Percentiles rank a stretch among this genome's conserved stretches.
Conservation (phyloP, 1,140 invertebrate genomes). For the Acromyrmex heyeri region DNA sequence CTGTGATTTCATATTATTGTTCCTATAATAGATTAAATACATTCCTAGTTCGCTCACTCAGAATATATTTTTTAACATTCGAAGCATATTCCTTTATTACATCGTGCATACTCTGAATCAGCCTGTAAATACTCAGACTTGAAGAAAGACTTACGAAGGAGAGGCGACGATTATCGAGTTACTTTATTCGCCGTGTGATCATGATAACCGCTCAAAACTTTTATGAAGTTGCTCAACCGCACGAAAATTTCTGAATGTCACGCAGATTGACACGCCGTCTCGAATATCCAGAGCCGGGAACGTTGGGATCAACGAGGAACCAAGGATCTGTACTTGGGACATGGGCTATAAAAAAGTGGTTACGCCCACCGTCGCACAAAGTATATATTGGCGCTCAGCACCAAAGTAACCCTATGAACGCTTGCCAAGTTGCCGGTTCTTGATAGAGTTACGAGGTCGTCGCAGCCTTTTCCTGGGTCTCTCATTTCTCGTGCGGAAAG, state of each 20-base stretch:
- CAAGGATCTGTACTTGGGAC: background rate
- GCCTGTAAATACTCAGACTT: conserved; percentile 19
- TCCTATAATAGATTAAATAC: background rate
- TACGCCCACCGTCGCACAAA: conserved; percentile 35
- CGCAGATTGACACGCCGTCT: conserved; percentile 60
- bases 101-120: conserved; percentile 3
- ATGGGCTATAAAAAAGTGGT: conserved; percentile 20
- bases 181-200: conserved; percentile 62
- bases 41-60: background rate
- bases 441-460: conserved; percentile 71
- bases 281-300: conserved; percentile 12
- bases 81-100: background rate
- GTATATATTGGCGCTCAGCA: conserved; percentile 52
- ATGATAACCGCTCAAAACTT: conserved; percentile 61
- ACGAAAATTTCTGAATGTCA: conserved; percentile 69
- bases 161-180: conserved; percentile 63
- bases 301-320: background rate
- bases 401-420: conserved; percentile 68
- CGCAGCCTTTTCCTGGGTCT: conserved; percentile 51
- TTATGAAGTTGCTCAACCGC: conserved; percentile 66
- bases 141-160: conserved; percentile 37
- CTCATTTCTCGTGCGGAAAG: conserved; percentile 63
- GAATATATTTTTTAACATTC: background rate
- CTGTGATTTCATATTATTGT: background rate
- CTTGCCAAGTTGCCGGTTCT: conserved; percentile 71